Evolutionary conservation across 2,797 vertebrate genomes (phyloP).

Genomic region (Tolypeutes matacus): DNA sequence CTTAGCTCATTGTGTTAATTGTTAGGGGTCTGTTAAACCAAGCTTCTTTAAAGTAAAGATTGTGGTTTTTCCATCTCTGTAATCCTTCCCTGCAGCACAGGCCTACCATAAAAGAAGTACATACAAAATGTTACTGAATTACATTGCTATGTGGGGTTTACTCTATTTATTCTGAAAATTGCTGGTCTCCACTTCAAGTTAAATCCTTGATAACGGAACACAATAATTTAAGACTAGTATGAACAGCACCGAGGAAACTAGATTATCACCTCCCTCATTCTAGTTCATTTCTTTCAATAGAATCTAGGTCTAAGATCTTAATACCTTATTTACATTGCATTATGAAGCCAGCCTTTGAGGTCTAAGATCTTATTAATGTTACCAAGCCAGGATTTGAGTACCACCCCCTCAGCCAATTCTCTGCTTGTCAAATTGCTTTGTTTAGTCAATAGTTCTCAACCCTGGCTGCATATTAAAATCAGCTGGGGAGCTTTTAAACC

Average conservation of each 20-base stretch:
- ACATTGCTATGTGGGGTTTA: conserved; percentile 24
- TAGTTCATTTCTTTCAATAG: conserved; percentile 67
- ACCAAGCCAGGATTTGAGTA: conserved; percentile 70
- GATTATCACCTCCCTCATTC: conserved; percentile 72
- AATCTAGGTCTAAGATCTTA: conserved; percentile 65
- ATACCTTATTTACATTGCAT: conserved; percentile 73
- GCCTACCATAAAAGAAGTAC: conserved; percentile 53
- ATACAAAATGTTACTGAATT: conserved; percentile 58
- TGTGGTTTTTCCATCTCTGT: conserved; percentile 16
- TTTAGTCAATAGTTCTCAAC: conserved; percentile 63
- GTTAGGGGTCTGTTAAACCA: too few species aligned
- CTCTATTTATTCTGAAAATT: conserved; percentile 68
- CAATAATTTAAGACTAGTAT: conserved; percentile 47
- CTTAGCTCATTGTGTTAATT: background rate
- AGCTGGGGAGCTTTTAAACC: conserved; percentile 60
- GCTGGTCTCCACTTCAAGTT: conserved; percentile 65
- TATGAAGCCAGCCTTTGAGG: conserved; percentile 69
- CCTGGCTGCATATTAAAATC: conserved; percentile 64
- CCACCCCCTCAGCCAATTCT: conserved; percentile 74
- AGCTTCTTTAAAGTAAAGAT: conserved; percentile 17
- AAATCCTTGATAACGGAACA: conserved; percentile 59
- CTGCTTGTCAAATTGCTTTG: conserved; percentile 75
- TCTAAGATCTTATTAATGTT: conserved; percentile 81
- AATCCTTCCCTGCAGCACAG: conserved; percentile 51
- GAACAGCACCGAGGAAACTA: conserved; percentile 62